These are phyloP conservation scores for Nothoprocta pentlandii DNA, from an alignment of 2,113 vertebrate species.

Conservation along the genomic window DNA sequence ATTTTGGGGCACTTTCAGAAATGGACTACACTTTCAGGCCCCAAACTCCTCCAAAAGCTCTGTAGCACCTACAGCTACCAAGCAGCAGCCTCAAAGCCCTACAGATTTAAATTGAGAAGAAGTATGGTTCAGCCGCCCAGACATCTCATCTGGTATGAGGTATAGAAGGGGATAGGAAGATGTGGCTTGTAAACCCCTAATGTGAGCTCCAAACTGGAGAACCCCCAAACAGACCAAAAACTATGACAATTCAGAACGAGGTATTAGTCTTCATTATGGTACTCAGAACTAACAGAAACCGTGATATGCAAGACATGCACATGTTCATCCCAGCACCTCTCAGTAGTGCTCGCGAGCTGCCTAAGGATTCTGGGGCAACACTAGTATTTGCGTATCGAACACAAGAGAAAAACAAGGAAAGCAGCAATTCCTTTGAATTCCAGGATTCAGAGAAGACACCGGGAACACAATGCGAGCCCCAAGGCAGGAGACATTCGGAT, in stretches of 20 bases:
- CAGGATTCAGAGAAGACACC: not conserved
- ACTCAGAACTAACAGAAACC: not conserved
- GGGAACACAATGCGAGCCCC: not conserved
- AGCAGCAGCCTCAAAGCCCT: not conserved
- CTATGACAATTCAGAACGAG: not conserved
- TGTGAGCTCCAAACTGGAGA: not conserved
- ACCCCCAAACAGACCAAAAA: not conserved
- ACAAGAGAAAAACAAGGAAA: not conserved
- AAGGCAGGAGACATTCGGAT: not conserved
- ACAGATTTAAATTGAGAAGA: not conserved
- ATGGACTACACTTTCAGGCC: not conserved
- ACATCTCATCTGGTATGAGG: not conserved
- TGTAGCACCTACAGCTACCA: not conserved
- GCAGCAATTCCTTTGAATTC: not conserved
- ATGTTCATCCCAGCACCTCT: not conserved
- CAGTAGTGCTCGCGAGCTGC: not conserved
- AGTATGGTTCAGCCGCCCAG: not conserved
- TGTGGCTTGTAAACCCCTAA: not conserved
- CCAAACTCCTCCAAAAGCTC: not conserved
- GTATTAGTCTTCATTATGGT: not conserved
- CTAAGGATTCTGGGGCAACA: not conserved
- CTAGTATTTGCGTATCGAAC: rapidly evolving
- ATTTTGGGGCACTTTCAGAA: not conserved
- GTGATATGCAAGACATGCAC: not conserved
- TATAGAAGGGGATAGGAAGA: not conserved